Percentiles rank a stretch among this genome's conserved stretches.
Conservation (phyloP, 1,140 invertebrate species). For the Aphelinus certus region DNA sequence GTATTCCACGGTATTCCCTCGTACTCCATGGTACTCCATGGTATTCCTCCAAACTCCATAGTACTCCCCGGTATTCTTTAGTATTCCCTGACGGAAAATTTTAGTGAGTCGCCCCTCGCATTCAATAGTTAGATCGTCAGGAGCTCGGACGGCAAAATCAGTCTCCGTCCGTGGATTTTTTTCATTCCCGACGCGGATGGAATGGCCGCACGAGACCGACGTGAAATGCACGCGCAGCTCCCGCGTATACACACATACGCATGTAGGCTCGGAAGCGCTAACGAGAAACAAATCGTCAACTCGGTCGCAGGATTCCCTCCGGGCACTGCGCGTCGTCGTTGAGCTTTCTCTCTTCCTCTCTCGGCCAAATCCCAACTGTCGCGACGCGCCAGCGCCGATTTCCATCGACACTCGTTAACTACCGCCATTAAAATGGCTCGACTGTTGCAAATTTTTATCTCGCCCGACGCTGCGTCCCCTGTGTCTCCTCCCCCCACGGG, state of each 20-base stretch:
- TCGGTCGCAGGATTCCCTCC: slow-evolving; percentile 45
- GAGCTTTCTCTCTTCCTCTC: neutral
- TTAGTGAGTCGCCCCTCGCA: no score
- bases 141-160: slow-evolving; percentile 5
- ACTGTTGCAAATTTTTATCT: slow-evolving; percentile 14
- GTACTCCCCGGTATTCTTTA: no score
- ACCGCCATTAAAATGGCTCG: neutral
- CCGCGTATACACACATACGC: neutral
- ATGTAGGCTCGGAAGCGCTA: slow-evolving; percentile 17
- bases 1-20: no score
- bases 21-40: no score
- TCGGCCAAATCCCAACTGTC: slow-evolving; percentile 36
- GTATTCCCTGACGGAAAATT: no score
- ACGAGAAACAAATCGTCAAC: slow-evolving; percentile 43
- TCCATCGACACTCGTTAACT: slow-evolving; percentile 31
- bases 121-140: no score
- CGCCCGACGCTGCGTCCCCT: neutral
- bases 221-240: slow-evolving; percentile 6
- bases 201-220: neutral
- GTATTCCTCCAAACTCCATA: no score
- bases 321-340: slow-evolving; percentile 43
- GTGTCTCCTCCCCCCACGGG: neutral
- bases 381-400: slow-evolving; percentile 3
- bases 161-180: neutral
- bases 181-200: slow-evolving; percentile 1